These are phyloP conservation scores for Apostichopus parvimensis DNA, from an alignment of 35 echinoderm and acorn worm species.

Conservation along the genomic window DNA sequence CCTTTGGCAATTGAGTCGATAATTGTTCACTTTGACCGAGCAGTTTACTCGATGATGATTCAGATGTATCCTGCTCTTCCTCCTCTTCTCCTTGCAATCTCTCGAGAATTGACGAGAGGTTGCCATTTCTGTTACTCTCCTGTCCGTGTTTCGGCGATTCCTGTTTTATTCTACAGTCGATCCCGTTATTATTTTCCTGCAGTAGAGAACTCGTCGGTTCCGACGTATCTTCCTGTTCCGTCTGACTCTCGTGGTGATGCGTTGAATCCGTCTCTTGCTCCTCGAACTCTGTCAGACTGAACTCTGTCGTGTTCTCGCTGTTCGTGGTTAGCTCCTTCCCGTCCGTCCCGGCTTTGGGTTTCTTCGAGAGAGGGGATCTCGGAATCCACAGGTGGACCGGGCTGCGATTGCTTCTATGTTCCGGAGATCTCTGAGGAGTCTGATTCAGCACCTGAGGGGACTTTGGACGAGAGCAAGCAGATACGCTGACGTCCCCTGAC, in stretches of 20 bases:
- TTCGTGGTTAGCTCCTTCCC: conserved; percentile 7
- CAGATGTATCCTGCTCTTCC: not conserved
- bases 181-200: conserved; percentile 32
- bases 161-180: not conserved
- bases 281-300: conserved; percentile 51
- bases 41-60: conserved; percentile 36
- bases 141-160: not conserved
- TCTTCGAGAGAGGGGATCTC: conserved; percentile 48
- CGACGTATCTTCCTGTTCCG: not conserved
- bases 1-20: not conserved
- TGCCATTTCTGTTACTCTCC: not conserved
- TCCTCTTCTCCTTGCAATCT: not conserved
- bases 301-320: conserved; percentile 60
- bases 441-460: not conserved
- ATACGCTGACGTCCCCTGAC: not conserved
- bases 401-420: conserved; percentile 43
- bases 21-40: not conserved
- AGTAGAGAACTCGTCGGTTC: conserved; percentile 23
- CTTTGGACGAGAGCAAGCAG: not conserved
- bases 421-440: conserved; percentile 28
- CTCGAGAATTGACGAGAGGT: conserved; percentile 23
- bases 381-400: conserved; percentile 53
- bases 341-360: not conserved
- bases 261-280: not conserved
- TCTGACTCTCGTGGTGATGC: not conserved